phyloP scores from a whole-genome alignment of 2,888 invertebrate species.

The Lasioglossum malachurum region DNA sequence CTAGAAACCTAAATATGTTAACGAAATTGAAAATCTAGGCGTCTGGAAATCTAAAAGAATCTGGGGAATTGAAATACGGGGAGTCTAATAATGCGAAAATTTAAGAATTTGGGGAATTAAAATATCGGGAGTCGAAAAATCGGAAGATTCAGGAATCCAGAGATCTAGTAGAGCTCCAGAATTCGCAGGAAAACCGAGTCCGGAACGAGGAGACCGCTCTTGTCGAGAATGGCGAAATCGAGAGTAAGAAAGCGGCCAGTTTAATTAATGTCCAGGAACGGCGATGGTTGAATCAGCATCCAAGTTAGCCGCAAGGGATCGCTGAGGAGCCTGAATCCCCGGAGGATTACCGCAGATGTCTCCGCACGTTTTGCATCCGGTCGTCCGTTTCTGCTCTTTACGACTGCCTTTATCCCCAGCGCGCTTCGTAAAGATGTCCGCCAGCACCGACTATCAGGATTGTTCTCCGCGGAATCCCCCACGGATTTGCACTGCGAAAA shows the following conservation, averaged over 20 bases:
- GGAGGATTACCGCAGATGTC: background rate
- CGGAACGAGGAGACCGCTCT: too few species aligned
- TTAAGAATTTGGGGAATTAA: too few species aligned
- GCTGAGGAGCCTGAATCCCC: background rate
- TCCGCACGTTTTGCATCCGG: background rate
- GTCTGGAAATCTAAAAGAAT: too few species aligned
- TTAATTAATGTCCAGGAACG: background rate
- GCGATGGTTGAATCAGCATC: background rate
- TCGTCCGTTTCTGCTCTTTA: background rate
- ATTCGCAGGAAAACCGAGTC: too few species aligned
- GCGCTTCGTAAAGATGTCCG: background rate
- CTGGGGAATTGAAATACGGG: too few species aligned
- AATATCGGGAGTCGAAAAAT: too few species aligned
- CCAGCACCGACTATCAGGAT: background rate
- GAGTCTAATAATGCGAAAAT: too few species aligned
- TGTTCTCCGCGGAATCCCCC: background rate
- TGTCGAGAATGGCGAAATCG: background rate
- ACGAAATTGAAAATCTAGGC: too few species aligned
- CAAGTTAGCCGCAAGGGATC: slow-evolving; percentile 9
- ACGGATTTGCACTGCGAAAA: background rate
- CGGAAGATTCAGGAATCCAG: too few species aligned
- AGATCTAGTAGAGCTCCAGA: too few species aligned
- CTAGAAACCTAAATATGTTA: too few species aligned
- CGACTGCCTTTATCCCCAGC: background rate
- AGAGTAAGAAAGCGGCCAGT: background rate